Base-by-base conservation (phyloP, 2,888 invertebrate genomes). In the Mythimna impura region DNA sequence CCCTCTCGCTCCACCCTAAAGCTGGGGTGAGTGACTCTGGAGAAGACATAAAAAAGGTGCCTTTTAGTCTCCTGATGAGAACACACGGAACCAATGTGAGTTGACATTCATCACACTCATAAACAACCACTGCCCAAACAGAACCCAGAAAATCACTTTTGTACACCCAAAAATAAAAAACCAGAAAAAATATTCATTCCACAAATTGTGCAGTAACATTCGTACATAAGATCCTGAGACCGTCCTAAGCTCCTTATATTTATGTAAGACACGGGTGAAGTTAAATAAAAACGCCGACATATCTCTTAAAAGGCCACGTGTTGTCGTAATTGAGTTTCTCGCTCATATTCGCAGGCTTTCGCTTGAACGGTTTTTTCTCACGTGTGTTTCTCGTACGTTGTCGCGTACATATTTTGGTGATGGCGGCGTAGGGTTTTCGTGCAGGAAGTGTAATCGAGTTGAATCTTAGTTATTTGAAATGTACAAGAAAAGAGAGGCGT, bases 251-350 rank as follows among this genome's bases (percentile, higher is more conserved):
- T 66, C 75, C 71, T 70, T 67, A 76, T 84, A 84, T 84, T 81
- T 84, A 81, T 80, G 68, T 80, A 71, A 73, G 58, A 79, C 80
- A 71, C 55, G 71, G 70, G 72, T 58, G 14, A 69, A 86, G 76
- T 80, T 83, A 86, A 82, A 86, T 83, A 83, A 81, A 86, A 86
- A 80, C 58, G 73, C 66, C 74, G 84, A 86, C 86, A 74, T 84
- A 81, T 86, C 81, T 69, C 66, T 81, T 43, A 74, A 66, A 22
- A 61, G 71, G 73, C 70, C 71, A 71, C 83, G 67, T 73, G 76
- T 55, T 67, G 67, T 57, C n/a, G 81, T 84, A 83, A 83, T 86
- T 86, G 84, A 84, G 84, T 86, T 83, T 77, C 52, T 61, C 62
- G 25, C 60, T 81, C 77, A 68, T 81, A 81, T 83, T 73, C 66